Conservation (phyloP, 2,888 invertebrate genomes). For the Drosophila heteroneura region DNA sequence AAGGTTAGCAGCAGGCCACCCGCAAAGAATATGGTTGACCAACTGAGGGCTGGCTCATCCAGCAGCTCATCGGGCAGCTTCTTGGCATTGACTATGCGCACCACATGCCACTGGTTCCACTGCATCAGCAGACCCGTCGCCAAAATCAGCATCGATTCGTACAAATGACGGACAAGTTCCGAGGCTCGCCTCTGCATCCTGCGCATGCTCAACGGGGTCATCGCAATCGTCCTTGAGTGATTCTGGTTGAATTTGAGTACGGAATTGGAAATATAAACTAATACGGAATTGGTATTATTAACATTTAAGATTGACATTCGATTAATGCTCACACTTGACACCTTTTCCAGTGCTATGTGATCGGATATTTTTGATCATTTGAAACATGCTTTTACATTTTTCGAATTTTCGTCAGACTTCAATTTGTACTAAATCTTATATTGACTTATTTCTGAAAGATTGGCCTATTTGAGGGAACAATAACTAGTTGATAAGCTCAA, state of each 20-base stretch:
- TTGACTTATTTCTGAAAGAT: not conserved
- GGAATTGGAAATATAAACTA: not conserved
- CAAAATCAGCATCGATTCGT: constrained; percentile 52
- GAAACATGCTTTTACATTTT: not conserved
- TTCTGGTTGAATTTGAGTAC: not conserved
- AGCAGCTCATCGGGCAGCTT: constrained; percentile 16
- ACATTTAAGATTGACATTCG: not conserved
- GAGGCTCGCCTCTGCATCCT: constrained; percentile 4
- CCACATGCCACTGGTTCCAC: constrained; percentile 50
- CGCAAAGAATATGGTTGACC: constrained; percentile 35
- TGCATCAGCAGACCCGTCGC: constrained; percentile 41
- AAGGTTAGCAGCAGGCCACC: constrained; percentile 41
- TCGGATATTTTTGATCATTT: not conserved
- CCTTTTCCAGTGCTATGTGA: not conserved
- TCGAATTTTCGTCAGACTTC: no score
- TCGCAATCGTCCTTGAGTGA: not conserved
- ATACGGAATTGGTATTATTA: not conserved
- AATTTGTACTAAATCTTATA: not conserved
- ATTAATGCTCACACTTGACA: not conserved
- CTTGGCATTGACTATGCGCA: constrained; percentile 11
- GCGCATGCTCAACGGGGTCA: constrained; percentile 19
- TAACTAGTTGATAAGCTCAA: not conserved
- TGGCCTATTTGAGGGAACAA: not conserved
- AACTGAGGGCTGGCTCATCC: constrained; percentile 12
- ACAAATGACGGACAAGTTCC: constrained; percentile 40